Conservation (phyloP, 2,888 invertebrate genomes). For the Andrena bucephala region DNA sequence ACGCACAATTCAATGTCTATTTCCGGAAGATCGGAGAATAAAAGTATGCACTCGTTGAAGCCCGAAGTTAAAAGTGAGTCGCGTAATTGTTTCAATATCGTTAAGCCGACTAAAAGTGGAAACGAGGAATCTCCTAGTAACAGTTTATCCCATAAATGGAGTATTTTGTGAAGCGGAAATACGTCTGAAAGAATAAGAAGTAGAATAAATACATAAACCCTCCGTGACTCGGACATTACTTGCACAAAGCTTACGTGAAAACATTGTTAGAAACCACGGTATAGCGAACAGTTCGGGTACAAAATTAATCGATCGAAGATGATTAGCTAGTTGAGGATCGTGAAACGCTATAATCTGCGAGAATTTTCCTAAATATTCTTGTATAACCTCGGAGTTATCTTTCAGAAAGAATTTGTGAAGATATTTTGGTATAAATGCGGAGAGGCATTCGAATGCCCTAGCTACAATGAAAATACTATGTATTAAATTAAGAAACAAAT, state of each 20-base stretch:
- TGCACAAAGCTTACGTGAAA: constrained; percentile 92
- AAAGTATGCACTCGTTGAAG: constrained; percentile 98
- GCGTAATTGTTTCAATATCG: constrained; percentile 95
- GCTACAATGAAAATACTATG: constrained; percentile 88
- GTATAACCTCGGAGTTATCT: constrained; percentile 98
- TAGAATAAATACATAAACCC: neutral
- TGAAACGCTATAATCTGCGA: constrained; percentile 98
- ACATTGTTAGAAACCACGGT: constrained; percentile 99
- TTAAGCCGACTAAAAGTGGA: constrained; percentile 97
- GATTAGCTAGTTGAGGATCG: constrained; percentile 96
- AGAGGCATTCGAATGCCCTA: constrained; percentile 97
- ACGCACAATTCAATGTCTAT: constrained; percentile 98
- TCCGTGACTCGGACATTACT: neutral
- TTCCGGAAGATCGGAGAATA: constrained; percentile 99
- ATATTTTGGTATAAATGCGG: constrained; percentile 97
- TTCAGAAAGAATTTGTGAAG: constrained; percentile 98
- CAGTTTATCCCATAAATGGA: constrained; percentile 98
- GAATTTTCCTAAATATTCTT: constrained; percentile 98
- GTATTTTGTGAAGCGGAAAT: constrained; percentile 98
- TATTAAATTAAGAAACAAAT: constrained; percentile 3
- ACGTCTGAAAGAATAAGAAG: constrained; percentile 90
- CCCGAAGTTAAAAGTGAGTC: constrained; percentile 94
- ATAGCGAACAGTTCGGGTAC: constrained; percentile 99
- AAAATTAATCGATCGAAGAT: constrained; percentile 96
- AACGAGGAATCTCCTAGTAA: constrained; percentile 96